Conservation (phyloP, 2,113 vertebrate genomes). For the Edolisoma coerulescens region DNA sequence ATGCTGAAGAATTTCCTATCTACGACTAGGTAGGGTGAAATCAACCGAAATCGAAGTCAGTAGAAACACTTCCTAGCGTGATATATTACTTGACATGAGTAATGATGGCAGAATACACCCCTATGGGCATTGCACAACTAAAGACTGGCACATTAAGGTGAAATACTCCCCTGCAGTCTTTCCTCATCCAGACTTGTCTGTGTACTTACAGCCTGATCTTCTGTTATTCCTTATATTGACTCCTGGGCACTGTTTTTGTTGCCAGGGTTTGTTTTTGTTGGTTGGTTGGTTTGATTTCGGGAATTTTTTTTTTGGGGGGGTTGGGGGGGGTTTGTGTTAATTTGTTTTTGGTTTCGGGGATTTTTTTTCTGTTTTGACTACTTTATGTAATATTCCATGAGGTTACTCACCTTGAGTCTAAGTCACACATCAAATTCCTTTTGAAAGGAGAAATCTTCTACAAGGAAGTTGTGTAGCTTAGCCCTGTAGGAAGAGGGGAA, state of each 20-base stretch:
- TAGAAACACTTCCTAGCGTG: background rate
- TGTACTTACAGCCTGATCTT: background rate
- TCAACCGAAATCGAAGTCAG: background rate
- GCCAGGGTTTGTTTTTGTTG: background rate
- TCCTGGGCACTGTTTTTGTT: background rate
- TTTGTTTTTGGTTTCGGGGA: too few species aligned
- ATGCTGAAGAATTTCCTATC: background rate
- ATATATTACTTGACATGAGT: slow-evolving; percentile 1
- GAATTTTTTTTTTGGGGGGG: background rate
- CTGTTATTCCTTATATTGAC: background rate
- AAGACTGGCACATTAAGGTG: slow-evolving; percentile 6
- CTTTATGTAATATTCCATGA: background rate
- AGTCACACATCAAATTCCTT: background rate
- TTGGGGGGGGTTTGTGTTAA: too few species aligned
- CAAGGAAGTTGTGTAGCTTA: background rate
- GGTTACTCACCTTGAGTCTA: background rate
- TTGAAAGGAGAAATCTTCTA: background rate
- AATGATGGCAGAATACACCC: background rate
- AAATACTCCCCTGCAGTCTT: slow-evolving; percentile 31
- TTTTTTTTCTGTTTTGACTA: background rate
- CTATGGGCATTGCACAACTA: background rate
- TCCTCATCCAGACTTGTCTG: background rate
- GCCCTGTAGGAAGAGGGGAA: background rate
- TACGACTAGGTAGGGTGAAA: background rate
- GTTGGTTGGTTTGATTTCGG: background rate